Conservation (phyloP, 2,888 invertebrate genomes). For the Scaptodrosophila latifasciaeformis region DNA sequence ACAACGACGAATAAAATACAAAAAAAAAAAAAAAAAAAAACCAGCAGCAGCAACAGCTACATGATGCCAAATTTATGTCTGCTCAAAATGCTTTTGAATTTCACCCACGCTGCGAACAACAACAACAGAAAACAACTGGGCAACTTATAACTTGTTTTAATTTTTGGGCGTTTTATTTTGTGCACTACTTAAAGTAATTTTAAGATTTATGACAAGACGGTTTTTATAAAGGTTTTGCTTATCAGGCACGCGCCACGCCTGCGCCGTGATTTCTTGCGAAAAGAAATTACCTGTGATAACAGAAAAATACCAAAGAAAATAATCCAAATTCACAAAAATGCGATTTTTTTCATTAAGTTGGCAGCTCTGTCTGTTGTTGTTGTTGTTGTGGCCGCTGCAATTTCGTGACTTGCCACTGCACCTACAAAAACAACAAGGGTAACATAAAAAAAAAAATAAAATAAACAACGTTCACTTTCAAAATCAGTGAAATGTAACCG, state of each 20-base stretch:
- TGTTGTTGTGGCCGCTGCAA: too few relatives aligned
- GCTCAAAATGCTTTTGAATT: conserved; percentile 31
- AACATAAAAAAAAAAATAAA: too few relatives aligned
- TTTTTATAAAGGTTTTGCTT: neutral
- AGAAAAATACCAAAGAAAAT: conserved; percentile 12
- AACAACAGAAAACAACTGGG: conserved; percentile 29
- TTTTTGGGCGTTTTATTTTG: conserved; percentile 24
- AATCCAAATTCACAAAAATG: conserved; percentile 5
- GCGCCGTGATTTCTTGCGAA: neutral
- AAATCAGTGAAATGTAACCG: conserved; percentile 70
- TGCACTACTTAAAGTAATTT: conserved; percentile 1
- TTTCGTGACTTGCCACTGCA: conserved; percentile 32
- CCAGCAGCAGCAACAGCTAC: conserved; percentile 56
- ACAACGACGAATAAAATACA: too few relatives aligned
- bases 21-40: conserved; percentile 49
- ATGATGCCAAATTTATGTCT: conserved; percentile 54
- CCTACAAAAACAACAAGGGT: too few relatives aligned
- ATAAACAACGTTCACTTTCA: conserved; percentile 68
- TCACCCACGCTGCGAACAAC: conserved; percentile 54
- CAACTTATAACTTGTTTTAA: conserved; percentile 50
- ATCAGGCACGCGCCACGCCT: neutral
- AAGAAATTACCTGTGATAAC: neutral
- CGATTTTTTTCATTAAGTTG: conserved; percentile 6
- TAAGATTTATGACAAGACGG: neutral
- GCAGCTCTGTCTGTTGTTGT: neutral